phyloP scores from a whole-genome alignment of 1,140 invertebrate species.

The Probaryconus sp. region DNA sequence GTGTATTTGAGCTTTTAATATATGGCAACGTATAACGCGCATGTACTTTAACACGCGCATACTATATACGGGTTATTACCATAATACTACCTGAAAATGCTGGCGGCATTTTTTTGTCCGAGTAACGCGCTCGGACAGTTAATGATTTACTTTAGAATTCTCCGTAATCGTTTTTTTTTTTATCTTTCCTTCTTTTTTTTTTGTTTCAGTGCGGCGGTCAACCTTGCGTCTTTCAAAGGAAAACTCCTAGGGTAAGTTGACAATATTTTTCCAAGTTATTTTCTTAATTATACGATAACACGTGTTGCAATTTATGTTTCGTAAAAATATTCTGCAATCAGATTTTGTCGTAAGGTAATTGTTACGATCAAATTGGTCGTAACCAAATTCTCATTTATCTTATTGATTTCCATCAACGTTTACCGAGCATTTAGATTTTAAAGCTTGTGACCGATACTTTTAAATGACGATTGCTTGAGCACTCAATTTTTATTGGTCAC shows the following conservation, averaged over 20 bases:
- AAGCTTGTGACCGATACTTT: no score
- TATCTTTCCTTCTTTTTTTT: conserved; percentile 55
- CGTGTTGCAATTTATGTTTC: no score
- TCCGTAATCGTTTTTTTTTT: conserved; percentile 45
- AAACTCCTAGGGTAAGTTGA: conserved; percentile 73
- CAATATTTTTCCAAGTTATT: conserved; percentile 26
- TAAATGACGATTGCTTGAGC: no score
- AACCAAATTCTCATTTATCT: no score
- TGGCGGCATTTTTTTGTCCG: conserved; percentile 13
- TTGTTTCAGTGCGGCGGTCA: conserved; percentile 78
- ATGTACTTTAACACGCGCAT: conserved; percentile 20
- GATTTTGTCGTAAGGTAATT: no score
- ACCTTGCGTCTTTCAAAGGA: conserved; percentile 74
- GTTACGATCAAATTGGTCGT: no score
- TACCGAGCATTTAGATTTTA: no score
- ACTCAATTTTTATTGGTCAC: no score
- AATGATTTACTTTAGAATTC: conserved; percentile 40
- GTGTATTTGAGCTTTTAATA: conserved; percentile 56
- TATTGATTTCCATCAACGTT: no score
- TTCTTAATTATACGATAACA: no score
- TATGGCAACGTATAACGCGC: conserved; percentile 27
- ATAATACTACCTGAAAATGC: conserved; percentile 41
- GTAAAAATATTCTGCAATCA: no score
- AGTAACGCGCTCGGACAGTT: conserved; percentile 8
- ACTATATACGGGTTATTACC: conserved; percentile 48